Conservation (phyloP, 2,113 vertebrate genomes). For the Gymnarchus niloticus region DNA sequence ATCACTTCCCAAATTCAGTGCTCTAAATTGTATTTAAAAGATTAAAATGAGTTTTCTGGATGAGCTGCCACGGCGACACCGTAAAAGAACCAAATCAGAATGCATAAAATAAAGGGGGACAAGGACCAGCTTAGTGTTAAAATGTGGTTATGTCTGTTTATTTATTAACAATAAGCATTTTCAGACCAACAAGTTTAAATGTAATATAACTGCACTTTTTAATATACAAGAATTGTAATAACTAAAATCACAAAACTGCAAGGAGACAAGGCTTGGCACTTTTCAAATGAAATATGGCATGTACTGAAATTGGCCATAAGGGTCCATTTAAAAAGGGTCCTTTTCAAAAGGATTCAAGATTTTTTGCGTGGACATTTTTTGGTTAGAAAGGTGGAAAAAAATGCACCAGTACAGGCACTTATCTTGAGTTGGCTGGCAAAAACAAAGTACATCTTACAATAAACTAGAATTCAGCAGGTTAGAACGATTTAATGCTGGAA, state of each 20-base stretch:
- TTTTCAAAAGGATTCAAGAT: neutral
- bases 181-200: slow-evolving; percentile 5
- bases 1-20: too few species aligned
- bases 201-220: slow-evolving; percentile 13
- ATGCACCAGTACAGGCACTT: slow-evolving; percentile 6
- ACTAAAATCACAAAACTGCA: neutral
- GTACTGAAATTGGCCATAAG: neutral
- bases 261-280: neutral
- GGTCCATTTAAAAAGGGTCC: neutral
- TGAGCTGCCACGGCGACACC: too few species aligned
- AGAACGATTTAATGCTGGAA: slow-evolving; percentile 33
- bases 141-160: slow-evolving; percentile 13
- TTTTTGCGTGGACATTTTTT: neutral
- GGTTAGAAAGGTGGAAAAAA: neutral
- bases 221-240: slow-evolving; percentile 18
- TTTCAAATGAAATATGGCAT: neutral
- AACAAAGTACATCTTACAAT: slow-evolving; percentile 37
- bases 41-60: too few species aligned
- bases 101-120: neutral
- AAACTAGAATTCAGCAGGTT: slow-evolving; percentile 48
- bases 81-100: too few species aligned
- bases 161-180: neutral
- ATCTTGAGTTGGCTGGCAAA: slow-evolving; percentile 25
- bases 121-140: neutral
- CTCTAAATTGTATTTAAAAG: too few species aligned